Evolutionary conservation across 1,140 invertebrate species (phyloP).

Genomic region (Anagrus nilaparvatae): DNA sequence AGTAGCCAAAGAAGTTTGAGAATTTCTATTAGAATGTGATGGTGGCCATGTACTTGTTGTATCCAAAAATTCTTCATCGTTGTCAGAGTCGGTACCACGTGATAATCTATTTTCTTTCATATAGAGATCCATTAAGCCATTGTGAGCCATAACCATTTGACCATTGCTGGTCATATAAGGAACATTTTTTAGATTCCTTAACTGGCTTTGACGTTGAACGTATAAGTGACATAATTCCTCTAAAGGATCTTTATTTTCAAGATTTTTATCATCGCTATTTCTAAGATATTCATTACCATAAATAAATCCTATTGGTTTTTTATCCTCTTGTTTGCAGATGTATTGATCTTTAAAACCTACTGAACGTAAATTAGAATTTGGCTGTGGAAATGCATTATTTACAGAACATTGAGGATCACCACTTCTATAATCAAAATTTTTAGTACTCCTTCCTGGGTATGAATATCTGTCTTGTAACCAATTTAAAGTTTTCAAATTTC

Average conservation of each 20-base stretch:
- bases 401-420: too few relatives aligned
- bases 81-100: conserved; percentile 30
- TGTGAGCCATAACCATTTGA: conserved; percentile 21
- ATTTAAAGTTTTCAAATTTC: conserved; percentile 24
- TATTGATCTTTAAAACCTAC: too few relatives aligned
- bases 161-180: conserved; percentile 21
- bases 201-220: conserved; percentile 16
- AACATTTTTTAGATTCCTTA: conserved; percentile 11
- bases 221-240: conserved; percentile 28
- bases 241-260: conserved; percentile 23
- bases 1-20: conserved; percentile 30
- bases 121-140: conserved; percentile 32
- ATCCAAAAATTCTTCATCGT: conserved; percentile 40
- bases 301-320: conserved; percentile 23
- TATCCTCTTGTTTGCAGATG: conserved; percentile 11
- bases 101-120: conserved; percentile 21
- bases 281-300: too few relatives aligned
- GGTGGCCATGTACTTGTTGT: conserved; percentile 34
- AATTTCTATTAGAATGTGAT: conserved; percentile 22
- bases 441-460: conserved; percentile 14
- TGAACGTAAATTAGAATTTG: too few relatives aligned
- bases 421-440: too few relatives aligned
- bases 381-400: too few relatives aligned
- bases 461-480: conserved; percentile 31
- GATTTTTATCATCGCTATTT: conserved; percentile 15